These are phyloP conservation scores for Polydrusus pterygomalis DNA, from an alignment of 2,888 invertebrate species.

Conservation along the genomic window DNA sequence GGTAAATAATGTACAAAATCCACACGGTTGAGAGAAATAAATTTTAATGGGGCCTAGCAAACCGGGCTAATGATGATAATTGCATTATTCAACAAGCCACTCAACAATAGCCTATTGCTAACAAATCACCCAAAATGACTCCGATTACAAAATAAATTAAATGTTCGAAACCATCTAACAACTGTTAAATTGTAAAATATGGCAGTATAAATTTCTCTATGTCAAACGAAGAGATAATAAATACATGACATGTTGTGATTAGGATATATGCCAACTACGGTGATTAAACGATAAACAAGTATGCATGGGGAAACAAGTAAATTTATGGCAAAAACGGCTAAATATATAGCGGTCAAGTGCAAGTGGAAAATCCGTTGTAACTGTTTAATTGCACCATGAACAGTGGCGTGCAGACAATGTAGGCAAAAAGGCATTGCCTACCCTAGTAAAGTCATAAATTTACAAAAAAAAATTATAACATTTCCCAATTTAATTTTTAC, in stretches of 20 bases:
- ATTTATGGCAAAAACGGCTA: slow-evolving; percentile 10
- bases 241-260: slow-evolving; percentile 33
- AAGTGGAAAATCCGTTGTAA: no score
- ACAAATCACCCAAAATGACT: slow-evolving; percentile 25
- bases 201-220: slow-evolving; percentile 29
- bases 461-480: no score
- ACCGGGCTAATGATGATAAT: slow-evolving; percentile 3
- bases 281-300: not conserved
- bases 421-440: no score
- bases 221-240: slow-evolving; percentile 35
- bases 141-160: slow-evolving; percentile 26
- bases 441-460: no score
- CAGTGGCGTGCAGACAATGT: no score
- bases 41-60: not conserved
- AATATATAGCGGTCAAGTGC: not conserved
- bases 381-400: no score
- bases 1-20: no score
- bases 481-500: no score
- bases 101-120: slow-evolving; percentile 7
- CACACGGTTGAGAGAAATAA: not conserved
- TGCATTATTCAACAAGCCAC: not conserved
- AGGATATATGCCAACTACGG: slow-evolving; percentile 4
- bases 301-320: slow-evolving; percentile 21
- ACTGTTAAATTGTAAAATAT: slow-evolving; percentile 34
- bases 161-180: slow-evolving; percentile 22